These are phyloP conservation scores for Lathronympha strigana DNA, from an alignment of 2,888 invertebrate species.

Conservation along the genomic window DNA sequence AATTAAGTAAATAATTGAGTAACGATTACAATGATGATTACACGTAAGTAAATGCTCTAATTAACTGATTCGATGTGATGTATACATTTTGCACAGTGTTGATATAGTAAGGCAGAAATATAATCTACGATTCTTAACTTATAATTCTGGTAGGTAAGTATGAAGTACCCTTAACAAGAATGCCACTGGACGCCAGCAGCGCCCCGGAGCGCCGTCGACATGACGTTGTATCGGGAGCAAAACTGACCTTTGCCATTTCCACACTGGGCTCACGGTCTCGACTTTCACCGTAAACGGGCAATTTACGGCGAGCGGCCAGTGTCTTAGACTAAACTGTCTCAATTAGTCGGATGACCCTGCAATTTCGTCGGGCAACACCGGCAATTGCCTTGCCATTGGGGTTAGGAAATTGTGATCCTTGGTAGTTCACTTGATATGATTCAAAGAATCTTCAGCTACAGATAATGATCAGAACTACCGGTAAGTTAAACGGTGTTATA, in stretches of 20 bases:
- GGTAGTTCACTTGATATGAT: slow-evolving; percentile 17
- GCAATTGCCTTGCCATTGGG: slow-evolving; percentile 63
- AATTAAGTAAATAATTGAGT: too few species aligned
- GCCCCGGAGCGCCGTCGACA: slow-evolving; percentile 70
- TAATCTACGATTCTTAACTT: too few species aligned
- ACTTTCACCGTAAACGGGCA: slow-evolving; percentile 82
- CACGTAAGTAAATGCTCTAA: too few species aligned
- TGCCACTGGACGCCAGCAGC: slow-evolving; percentile 55
- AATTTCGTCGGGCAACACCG: slow-evolving; percentile 71
- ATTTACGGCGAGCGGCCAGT: slow-evolving; percentile 79
- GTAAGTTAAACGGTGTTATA: neutral
- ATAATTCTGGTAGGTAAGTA: slow-evolving; percentile 15
- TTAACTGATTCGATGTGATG: too few species aligned
- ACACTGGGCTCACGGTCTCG: slow-evolving; percentile 71
- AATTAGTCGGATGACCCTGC: slow-evolving; percentile 81
- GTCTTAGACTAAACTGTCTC: slow-evolving; percentile 80
- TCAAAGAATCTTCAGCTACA: slow-evolving; percentile 5
- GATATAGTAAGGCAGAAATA: too few species aligned
- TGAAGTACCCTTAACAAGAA: slow-evolving; percentile 53
- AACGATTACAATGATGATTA: too few species aligned
- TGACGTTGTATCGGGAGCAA: slow-evolving; percentile 74
- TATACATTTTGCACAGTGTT: too few species aligned
- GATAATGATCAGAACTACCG: neutral
- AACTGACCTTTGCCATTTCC: slow-evolving; percentile 79
- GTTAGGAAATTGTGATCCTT: slow-evolving; percentile 55